Evolutionary conservation across 2,888 invertebrate genomes (phyloP), one percentile per base, ranked within the genome.

Genomic region (Ormyrus pomaceus): DNA sequence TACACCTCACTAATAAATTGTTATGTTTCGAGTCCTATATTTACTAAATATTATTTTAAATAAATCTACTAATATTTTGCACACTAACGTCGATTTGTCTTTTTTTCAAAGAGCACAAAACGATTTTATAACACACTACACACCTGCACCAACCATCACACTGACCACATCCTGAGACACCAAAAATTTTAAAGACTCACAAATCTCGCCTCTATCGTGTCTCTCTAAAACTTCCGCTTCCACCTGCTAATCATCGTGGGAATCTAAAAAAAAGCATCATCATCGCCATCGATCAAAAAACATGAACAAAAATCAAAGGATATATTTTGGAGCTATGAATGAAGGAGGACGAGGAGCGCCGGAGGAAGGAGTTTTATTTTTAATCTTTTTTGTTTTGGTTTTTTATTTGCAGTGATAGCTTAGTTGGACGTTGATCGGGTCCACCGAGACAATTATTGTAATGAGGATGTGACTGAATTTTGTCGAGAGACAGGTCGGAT

Each of bases 391-490:
- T 71, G 5, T 70, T 79, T 83, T 83, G 84, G 86, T 89, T 89
- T 87, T 80, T 80, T 88, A 86, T 89, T 89, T 89, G 74, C 89
- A 89, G 89, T 86, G 87, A 89, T 89, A 89, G 88, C 89, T 89
- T 89, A 89, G 88, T 88, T 85, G 89, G 87, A 87, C 87, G 87
- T 89, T 89, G 89, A 87, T 78, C 61, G 59, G 76, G 45, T 73
- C 62, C 62, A 59, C 65, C 61, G 45, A 61, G 59, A 64, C 69
- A 13, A 73, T 62, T 65, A 56, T 81, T 84, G 86, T 86, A 86
- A 84, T 88, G 85, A 85, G 84, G 86, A 85, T 82, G 84, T 83
- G 84, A 87, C 85, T 85, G 86, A 87, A 84, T 86, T 85, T 88
- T 87, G 83, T 82, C 86, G 84, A 83, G 75, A 84, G 85, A 86